Percentiles rank a stretch among this genome's conserved stretches.
Conservation (phyloP, 2,888 invertebrate genomes). For the Dasypogon diadema region DNA sequence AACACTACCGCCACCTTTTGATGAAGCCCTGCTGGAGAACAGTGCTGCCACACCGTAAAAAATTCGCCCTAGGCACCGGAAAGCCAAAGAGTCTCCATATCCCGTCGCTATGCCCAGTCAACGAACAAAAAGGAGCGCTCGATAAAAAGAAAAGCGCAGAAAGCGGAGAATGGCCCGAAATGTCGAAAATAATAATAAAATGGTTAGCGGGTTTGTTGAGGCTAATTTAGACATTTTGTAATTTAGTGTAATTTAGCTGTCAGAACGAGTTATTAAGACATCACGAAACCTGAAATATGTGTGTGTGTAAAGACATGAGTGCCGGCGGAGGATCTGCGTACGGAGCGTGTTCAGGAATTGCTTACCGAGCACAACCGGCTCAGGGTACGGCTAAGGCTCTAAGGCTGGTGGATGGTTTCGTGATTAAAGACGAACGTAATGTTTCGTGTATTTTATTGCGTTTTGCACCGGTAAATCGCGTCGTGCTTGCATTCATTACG, state of each 20-base stretch:
- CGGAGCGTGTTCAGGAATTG: not conserved
- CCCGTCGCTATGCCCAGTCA: slow-evolving; percentile 27
- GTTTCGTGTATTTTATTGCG: slow-evolving; percentile 30
- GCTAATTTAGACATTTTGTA: slow-evolving; percentile 59
- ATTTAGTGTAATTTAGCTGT: slow-evolving; percentile 60
- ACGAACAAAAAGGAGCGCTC: slow-evolving; percentile 19
- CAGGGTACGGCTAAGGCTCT: not conserved
- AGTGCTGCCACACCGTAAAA: slow-evolving; percentile 21
- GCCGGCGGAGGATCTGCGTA: slow-evolving; percentile 15
- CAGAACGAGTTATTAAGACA: slow-evolving; percentile 59
- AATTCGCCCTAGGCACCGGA: slow-evolving; percentile 25
- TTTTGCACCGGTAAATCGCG: slow-evolving; percentile 42
- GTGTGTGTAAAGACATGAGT: not conserved
- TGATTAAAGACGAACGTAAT: slow-evolving; percentile 25
- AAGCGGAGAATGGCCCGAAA: slow-evolving; percentile 48
- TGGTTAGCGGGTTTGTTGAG: slow-evolving; percentile 58
- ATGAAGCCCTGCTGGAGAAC: slow-evolving; percentile 15
- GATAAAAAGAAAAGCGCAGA: slow-evolving; percentile 46
- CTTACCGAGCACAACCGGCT: not conserved
- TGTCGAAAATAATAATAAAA: slow-evolving; percentile 58
- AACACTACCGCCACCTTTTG: slow-evolving; percentile 1
- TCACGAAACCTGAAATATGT: slow-evolving; percentile 55
- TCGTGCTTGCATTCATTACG: slow-evolving; percentile 17
- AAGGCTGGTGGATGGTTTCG: not conserved
- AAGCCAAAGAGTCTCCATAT: slow-evolving; percentile 37